Evolutionary conservation across 2,888 invertebrate species (phyloP).

Genomic region (Lepetodrilus schrolli): DNA sequence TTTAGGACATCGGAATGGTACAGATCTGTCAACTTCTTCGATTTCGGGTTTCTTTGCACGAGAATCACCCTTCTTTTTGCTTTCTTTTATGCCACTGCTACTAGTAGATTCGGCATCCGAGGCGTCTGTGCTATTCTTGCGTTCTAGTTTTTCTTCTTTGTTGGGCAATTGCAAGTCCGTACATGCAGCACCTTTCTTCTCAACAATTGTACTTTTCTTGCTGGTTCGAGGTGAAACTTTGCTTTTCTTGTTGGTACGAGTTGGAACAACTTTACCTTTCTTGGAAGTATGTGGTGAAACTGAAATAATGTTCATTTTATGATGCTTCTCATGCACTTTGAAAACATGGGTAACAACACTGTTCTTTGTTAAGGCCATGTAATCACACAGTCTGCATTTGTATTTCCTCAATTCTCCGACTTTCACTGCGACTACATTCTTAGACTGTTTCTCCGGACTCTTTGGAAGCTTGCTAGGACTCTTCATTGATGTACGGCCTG

Average conservation of each 20-base stretch:
- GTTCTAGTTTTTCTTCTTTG: background rate
- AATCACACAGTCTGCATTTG: slow-evolving; percentile 21
- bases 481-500: background rate
- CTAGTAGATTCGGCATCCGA: background rate
- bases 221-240: background rate
- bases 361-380: slow-evolving; percentile 4
- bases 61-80: background rate
- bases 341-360: slow-evolving; percentile 17
- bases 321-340: background rate
- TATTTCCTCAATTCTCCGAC: background rate
- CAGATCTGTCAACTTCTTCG: no score
- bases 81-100: background rate
- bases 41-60: no score
- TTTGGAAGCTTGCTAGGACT: background rate
- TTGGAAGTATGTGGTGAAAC: background rate
- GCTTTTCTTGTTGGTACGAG: background rate
- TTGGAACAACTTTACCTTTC: background rate
- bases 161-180: background rate
- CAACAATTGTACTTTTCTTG: background rate
- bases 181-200: background rate
- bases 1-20: slow-evolving; percentile 10
- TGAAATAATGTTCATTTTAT: background rate
- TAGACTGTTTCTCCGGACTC: background rate
- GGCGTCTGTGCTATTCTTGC: background rate
- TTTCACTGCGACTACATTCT: background rate